Base-by-base conservation (phyloP, 2,888 invertebrate genomes). In the Chrysolina oricalcia region DNA sequence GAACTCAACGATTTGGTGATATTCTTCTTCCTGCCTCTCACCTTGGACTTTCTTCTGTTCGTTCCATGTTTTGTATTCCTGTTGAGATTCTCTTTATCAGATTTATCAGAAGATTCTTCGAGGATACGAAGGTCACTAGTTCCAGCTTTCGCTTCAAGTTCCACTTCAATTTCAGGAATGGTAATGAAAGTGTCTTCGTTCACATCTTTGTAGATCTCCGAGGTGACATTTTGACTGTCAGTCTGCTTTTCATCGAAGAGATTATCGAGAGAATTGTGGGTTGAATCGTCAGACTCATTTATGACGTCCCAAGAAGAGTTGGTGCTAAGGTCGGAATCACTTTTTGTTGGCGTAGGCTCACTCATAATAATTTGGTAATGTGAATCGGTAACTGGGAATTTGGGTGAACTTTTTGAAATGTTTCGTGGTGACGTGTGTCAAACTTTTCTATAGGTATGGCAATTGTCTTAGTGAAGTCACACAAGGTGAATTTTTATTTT, bases 261-360 rank as follows among this genome's bases (percentile, higher is more conserved):
- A 62, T 72, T 73, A 43, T 77, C 78, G 13, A 77, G 19, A 6
- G 76, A 80, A 69, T 65, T 71, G 17, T 62, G 68, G n/a, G 68
- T 50, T 19, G 76, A 77, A 56, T 71, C 56, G 10, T 76, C 72
- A 2, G 73, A 68, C 23, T 79, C 80, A 11, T 72, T 72, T 17
- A 80, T 72, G n/a, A 80, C 77, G 27, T 85, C 86, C 87, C 87
- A 87, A 27, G 87, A 87, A 35, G 85, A 85, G 70, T 82, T 80
- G 56, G 83, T 82, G 72, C 84, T 84, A 50, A 85, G 56, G 70
- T 86, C 86, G 41, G 85, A 82, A 67, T 84, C 85, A 73, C 83
- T 84, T 19, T 82, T 82, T 40, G 67, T 75, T 21, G 75, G 75
- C 62, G 62, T 74, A 10, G 72, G 73, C 53, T 75, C 77, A 79